phyloP scores from a whole-genome alignment of 1,140 invertebrate genomes.

The Dufourea novaeangliae region DNA sequence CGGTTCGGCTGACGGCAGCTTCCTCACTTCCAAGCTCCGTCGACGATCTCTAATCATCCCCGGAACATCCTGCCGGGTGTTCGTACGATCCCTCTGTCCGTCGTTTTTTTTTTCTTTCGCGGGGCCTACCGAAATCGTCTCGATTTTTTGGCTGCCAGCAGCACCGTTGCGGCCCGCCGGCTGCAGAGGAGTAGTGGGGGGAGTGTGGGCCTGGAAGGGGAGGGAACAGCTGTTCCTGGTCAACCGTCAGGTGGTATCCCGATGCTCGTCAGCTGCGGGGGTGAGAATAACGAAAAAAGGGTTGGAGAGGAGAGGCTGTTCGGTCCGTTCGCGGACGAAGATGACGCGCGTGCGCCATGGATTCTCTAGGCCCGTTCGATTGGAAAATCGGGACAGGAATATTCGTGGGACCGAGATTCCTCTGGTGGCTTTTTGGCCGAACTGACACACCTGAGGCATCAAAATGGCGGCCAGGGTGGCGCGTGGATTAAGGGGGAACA shows the following conservation, averaged over 20 bases:
- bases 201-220: constrained; percentile 27
- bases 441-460: not conserved
- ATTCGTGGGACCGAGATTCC: constrained; percentile 31
- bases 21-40: not conserved
- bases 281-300: constrained; percentile 69
- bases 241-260: constrained; percentile 71
- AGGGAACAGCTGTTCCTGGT: constrained; percentile 69
- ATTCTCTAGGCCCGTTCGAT: constrained; percentile 41
- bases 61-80: constrained; percentile 32
- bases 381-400: constrained; percentile 45
- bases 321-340: not conserved
- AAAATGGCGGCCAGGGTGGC: too few species aligned
- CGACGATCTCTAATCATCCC: constrained; percentile 34
- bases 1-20: not conserved
- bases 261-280: constrained; percentile 72
- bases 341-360: constrained; percentile 35
- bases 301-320: constrained; percentile 59
- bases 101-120: constrained; percentile 53
- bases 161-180: constrained; percentile 1
- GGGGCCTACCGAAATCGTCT: constrained; percentile 55
- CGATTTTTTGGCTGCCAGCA: constrained; percentile 57
- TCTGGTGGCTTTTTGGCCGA: not conserved
- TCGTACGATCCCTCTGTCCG: not conserved
- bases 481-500: too few species aligned
- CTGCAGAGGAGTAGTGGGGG: not conserved